Evolutionary conservation across 1,140 invertebrate species (phyloP), one percentile per base, ranked within the genome.

Genomic region (Drosophila rhopaloa): DNA sequence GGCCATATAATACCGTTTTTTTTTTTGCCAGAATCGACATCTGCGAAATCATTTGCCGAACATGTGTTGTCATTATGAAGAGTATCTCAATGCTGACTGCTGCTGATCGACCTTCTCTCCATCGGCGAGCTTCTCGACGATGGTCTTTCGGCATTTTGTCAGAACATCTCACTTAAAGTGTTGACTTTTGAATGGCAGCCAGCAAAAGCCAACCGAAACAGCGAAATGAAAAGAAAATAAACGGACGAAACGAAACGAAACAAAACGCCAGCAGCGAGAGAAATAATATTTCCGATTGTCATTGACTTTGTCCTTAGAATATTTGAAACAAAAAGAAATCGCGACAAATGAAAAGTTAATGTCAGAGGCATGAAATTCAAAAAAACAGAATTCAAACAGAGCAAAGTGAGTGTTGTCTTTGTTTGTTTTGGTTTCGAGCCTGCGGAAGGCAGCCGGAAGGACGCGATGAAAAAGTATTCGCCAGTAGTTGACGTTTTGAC

Each of bases 291-390:
- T 60, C 35, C 56, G 48, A 61, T 79, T 79, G 75, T 63, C 60
- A 82, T 79, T 70, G 70, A 75, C 51, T 70, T 70, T 81, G 79
- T 79, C 58, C 76, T 79, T 65, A 71, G 59, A 66, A 53, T 35
- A 70, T 61, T 63, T 55, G 10, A 65, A 19, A 60, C 9, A 37
- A 48, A 48, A 48, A 29, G 57, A 70, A n/a, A 32, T 32, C 38
- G 24, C 10, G 11, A 43, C 27, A 27, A 53, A 70, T 35, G 41
- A 55, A 47, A 38, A 44, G 5, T 29, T 37, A 56, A 54, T 43
- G 72, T 56, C 50, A 70, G 48, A 46, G 51, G 6, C 27, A 41
- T 48, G 47, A 74, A 73, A 50, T 58, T 63, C 16, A 48, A 48
- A 48, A 48, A 27, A 48, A 27, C 13, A 24, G 24, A 24, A 24